phyloP scores from a whole-genome alignment of 2,888 invertebrate species.

The Pogonocherus hispidulus region DNA sequence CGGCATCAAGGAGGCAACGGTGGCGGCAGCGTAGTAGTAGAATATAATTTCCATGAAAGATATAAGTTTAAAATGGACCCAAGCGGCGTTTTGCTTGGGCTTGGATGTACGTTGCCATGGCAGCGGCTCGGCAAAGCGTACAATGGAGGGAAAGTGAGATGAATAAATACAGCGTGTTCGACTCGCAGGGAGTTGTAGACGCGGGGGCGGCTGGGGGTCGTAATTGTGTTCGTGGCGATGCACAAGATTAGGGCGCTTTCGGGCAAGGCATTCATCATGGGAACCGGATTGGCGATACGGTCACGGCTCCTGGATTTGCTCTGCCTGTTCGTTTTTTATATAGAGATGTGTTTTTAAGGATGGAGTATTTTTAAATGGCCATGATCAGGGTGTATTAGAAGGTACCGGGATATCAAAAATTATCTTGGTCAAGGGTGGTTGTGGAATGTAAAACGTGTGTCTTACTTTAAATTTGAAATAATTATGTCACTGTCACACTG shows the following conservation, averaged over 20 bases:
- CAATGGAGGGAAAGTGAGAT: conserved; percentile 64
- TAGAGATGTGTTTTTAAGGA: background rate
- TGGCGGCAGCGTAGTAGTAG: conserved; percentile 35
- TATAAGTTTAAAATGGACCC: conserved; percentile 51
- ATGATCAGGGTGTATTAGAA: background rate
- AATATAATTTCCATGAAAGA: conserved; percentile 49
- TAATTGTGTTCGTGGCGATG: conserved; percentile 68
- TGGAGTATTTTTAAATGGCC: background rate
- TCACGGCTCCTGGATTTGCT: conserved; percentile 49
- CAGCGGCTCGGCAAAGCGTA: conserved; percentile 61
- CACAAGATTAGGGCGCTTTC: conserved; percentile 68
- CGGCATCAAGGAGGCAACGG: conserved; percentile 26
- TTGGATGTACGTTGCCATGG: conserved; percentile 58
- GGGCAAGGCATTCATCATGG: conserved; percentile 68
- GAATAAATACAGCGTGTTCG: conserved; percentile 66
- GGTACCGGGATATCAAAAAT: too few species aligned
- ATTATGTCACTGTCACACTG: too few species aligned
- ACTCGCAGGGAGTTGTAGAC: conserved; percentile 57
- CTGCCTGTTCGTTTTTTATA: background rate
- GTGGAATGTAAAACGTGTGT: too few species aligned
- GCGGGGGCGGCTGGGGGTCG: conserved; percentile 50
- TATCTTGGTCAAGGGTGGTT: too few species aligned
- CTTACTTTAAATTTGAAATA: too few species aligned
- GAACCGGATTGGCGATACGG: conserved; percentile 61
- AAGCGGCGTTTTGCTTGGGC: conserved; percentile 49